phyloP scores from a whole-genome alignment of 2,797 vertebrate genomes.

The Notoglanidium macrostoma region DNA sequence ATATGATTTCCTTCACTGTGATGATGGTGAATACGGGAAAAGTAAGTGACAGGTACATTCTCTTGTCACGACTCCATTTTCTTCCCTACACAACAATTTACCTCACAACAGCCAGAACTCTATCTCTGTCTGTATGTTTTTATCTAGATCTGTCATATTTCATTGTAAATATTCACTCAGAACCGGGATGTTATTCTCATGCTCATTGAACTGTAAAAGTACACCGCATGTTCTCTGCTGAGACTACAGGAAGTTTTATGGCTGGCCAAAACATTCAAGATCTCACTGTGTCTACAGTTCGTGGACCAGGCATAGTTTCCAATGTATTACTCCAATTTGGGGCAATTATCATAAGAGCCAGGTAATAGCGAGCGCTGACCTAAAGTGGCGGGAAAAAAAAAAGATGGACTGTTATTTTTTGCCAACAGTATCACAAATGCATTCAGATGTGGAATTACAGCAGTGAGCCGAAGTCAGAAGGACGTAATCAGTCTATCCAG shows the following conservation, averaged over 20 bases:
- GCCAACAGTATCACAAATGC: not conserved
- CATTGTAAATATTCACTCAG: slow-evolving; percentile 17
- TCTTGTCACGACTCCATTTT: not conserved
- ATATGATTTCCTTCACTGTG: slow-evolving; percentile 19
- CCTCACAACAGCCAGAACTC: slow-evolving; percentile 12
- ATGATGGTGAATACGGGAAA: slow-evolving; percentile 19
- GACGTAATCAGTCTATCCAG: not conserved
- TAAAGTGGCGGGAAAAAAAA: not conserved
- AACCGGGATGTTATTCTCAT: slow-evolving; percentile 1
- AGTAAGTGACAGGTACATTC: slow-evolving; percentile 13
- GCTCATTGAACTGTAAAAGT: slow-evolving; percentile 17
- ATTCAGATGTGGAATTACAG: not conserved
- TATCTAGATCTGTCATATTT: slow-evolving; percentile 10
- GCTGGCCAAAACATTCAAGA: not conserved
- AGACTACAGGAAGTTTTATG: not conserved
- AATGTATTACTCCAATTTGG: not conserved
- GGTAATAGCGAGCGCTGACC: not conserved
- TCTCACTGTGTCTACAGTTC: not conserved
- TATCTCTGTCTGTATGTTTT: slow-evolving; percentile 19
- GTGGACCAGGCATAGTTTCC: not conserved
- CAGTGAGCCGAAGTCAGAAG: not conserved
- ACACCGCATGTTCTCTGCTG: not conserved
- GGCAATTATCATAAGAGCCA: not conserved
- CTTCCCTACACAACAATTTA: slow-evolving; percentile 11
- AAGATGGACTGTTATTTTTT: not conserved